phyloP scores from a whole-genome alignment of 2,113 vertebrate genomes.

The Cyphomyrus plagiostoma region DNA sequence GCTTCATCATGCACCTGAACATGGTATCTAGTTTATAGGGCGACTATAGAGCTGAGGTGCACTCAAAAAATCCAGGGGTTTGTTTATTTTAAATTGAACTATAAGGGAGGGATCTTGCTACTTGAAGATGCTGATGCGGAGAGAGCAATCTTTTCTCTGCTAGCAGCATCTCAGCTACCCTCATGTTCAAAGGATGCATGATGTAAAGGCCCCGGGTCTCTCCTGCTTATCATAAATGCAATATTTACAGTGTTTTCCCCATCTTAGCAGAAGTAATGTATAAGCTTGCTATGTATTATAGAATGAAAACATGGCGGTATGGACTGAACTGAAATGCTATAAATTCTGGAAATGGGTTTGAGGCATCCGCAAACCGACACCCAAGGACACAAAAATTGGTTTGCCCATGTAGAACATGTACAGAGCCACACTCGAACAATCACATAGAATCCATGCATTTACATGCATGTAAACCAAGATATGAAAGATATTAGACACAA shows the following conservation, averaged over 20 bases:
- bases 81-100: not conserved
- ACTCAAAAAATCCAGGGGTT: not conserved
- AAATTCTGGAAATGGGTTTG: not conserved
- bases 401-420: not conserved
- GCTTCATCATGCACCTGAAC: not conserved
- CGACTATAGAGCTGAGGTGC: not conserved
- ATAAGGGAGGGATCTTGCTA: not conserved
- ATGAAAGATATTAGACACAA: not conserved
- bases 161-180: not conserved
- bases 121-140: not conserved
- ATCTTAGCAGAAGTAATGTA: not conserved
- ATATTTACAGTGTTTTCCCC: conserved; percentile 4
- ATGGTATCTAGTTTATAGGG: not conserved
- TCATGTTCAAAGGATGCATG: not conserved
- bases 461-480: not conserved
- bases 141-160: not conserved
- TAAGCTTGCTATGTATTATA: not conserved
- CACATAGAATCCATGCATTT: not conserved
- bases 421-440: not conserved
- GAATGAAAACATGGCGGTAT: not conserved
- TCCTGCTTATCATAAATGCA: not conserved
- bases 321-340: not conserved
- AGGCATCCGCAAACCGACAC: not conserved
- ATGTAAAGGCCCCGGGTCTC: not conserved
- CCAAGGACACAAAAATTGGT: not conserved